Evolutionary conservation across 2,888 invertebrate species (phyloP).

Genomic region (Cantharis lateralis): DNA sequence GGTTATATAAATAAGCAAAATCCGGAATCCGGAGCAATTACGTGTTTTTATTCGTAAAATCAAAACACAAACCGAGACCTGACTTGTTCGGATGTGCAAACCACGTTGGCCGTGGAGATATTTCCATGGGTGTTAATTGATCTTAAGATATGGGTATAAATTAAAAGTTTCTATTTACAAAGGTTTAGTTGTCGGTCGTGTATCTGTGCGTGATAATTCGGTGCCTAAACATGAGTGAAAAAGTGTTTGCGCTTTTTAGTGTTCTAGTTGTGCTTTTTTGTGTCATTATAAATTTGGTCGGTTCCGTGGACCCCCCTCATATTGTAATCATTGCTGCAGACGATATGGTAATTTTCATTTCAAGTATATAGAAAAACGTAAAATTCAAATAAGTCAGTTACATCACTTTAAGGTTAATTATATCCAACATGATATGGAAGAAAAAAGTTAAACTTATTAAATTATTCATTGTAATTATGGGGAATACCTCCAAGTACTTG

Average conservation of each 20-base stretch:
- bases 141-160: constrained; percentile 29
- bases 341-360: constrained; percentile 68
- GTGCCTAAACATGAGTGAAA: neutral
- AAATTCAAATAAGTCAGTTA: neutral
- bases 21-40: constrained; percentile 21
- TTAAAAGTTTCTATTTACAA: constrained; percentile 22
- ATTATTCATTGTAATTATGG: neutral
- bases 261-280: constrained; percentile 13
- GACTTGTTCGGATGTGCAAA: constrained; percentile 33
- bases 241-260: neutral
- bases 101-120: constrained; percentile 25
- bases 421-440: neutral
- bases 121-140: constrained; percentile 24
- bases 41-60: constrained; percentile 18
- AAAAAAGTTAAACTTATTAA: neutral
- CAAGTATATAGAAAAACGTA: neutral
- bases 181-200: constrained; percentile 18
- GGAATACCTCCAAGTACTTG: neutral
- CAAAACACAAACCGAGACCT: constrained; percentile 18
- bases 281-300: constrained; percentile 9
- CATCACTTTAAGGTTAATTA: neutral
- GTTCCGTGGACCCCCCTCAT: constrained; percentile 58
- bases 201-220: neutral
- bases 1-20: neutral
- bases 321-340: constrained; percentile 77